Conservation (phyloP, 1,140 invertebrate genomes). For the Drosophila grimshawi region DNA sequence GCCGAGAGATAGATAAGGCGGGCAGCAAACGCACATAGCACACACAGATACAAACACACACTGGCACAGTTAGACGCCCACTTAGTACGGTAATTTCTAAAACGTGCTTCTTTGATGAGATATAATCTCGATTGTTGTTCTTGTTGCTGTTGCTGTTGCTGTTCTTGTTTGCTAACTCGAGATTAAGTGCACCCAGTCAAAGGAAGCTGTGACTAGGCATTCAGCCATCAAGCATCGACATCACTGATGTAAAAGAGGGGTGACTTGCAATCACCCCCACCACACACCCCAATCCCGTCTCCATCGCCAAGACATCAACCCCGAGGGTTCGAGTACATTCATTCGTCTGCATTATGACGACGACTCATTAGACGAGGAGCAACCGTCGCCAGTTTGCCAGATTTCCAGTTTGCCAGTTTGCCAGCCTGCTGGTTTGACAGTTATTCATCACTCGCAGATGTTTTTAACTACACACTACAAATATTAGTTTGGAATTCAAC, state of each 20-base stretch:
- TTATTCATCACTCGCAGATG: conserved; percentile 13
- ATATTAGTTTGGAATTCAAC: neutral
- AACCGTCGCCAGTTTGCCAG: conserved; percentile 16
- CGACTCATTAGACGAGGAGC: conserved; percentile 38
- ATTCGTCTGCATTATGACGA: conserved; percentile 70
- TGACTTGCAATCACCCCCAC: too few relatives aligned
- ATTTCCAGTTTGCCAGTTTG: conserved; percentile 2
- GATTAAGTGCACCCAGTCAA: conserved; percentile 71
- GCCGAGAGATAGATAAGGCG: neutral
- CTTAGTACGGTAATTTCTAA: conserved; percentile 84
- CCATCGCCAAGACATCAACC: neutral
- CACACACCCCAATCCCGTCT: neutral
- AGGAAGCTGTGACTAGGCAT: conserved; percentile 3
- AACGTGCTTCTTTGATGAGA: conserved; percentile 83
- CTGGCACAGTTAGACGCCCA: conserved; percentile 82
- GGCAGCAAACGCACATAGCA: conserved; percentile 33
- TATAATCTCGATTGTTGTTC: conserved; percentile 69
- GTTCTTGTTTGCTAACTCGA: conserved; percentile 48
- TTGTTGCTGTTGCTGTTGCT: conserved; percentile 61
- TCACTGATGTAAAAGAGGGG: neutral
- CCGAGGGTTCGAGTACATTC: conserved; percentile 24
- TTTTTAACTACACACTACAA: conserved; percentile 2
- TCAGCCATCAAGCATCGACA: conserved; percentile 20
- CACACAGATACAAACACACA: conserved; percentile 26
- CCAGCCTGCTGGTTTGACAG: conserved; percentile 10